Base-by-base conservation (phyloP, 2,888 invertebrate genomes). In the Amitus sp. region DNA sequence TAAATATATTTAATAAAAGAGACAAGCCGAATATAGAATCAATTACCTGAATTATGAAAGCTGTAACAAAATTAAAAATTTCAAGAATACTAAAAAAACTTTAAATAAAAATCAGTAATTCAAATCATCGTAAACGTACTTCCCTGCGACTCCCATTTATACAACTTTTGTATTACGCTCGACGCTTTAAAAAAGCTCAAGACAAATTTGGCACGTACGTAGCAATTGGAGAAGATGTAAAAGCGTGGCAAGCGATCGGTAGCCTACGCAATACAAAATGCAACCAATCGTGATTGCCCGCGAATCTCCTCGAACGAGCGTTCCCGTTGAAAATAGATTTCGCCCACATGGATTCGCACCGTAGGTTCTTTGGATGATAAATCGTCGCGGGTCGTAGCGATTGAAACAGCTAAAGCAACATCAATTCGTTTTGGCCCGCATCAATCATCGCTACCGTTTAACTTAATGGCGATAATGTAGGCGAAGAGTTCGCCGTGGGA, bases 361-460 rank as follows among this genome's bases (percentile, higher is more conserved):
- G 60, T 53, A 42, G 60, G 54, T 34, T 50, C 49, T n/a, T n/a
- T n/a, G n/a, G 45, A 53, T 60, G 60, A 60, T 60, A 54, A 60
- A 54, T 60, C 46, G 37, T 47, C 47, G 33, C 39, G 49, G 46
- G 39, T 40, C 33, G 49, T 18, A 34, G 46, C 53, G 47, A 48
- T 54, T 60, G 47, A 33, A 47, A 47, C 43, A 30, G 49, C 45
- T 48, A 49, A 23, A 47, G 28, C 49, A 53, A 59, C 51, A 48
- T n/a, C 12, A 33, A 52, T 43, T 54, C 48, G 47, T 49, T 55
- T 54, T 47, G 50, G 34, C 42, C 43, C 37, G 23, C n/a, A 50
- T 43, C 33, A 33, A 43, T 48, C 51, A 37, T 61, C 61, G 52
- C 55, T 61, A 61, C 55, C 51, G 61, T 61, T 55, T 18, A 52